A percentile compares a stretch with the other conserved stretches of the same genome.
phyloP scores from a whole-genome alignment of 1,140 invertebrate genomes.

The Drosophila ironensis region DNA sequence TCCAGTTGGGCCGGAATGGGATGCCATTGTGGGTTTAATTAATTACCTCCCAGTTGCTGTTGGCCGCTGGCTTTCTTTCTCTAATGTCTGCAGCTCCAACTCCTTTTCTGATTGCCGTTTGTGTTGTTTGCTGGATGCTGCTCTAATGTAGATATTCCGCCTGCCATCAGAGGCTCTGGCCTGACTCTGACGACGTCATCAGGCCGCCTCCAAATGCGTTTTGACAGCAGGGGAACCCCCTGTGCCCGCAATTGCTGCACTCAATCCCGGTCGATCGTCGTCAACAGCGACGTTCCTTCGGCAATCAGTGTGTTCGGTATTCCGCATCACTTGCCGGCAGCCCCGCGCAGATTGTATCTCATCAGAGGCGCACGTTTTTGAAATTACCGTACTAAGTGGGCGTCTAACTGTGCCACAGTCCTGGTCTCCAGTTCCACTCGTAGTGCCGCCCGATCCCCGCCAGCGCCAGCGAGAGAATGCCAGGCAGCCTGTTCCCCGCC shows the following conservation, averaged over 20 bases:
- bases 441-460: not conserved
- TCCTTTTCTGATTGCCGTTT: not conserved
- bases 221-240: conserved; percentile 24
- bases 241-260: conserved; percentile 46
- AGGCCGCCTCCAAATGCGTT: conserved; percentile 56
- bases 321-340: conserved; percentile 36
- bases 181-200: conserved; percentile 63
- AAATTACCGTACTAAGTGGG: conserved; percentile 82
- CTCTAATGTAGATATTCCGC: conserved; percentile 74
- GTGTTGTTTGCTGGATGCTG: conserved; percentile 4
- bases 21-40: conserved; percentile 63
- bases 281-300: conserved; percentile 58
- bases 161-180: conserved; percentile 41
- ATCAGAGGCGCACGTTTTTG: conserved; percentile 79
- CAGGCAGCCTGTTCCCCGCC: conserved; percentile 15
- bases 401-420: conserved; percentile 70
- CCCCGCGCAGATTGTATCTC: conserved; percentile 68
- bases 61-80: conserved; percentile 56
- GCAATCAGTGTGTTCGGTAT: not conserved
- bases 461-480: too few relatives aligned
- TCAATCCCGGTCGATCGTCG: conserved; percentile 66
- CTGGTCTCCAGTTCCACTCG: conserved; percentile 1
- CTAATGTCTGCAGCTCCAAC: conserved; percentile 49
- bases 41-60: conserved; percentile 52
- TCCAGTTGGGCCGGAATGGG: conserved; percentile 15